A percentile compares a stretch with the other conserved stretches of the same genome.
Conservation (phyloP, 1,140 invertebrate genomes). For the Papilio helenus region DNA sequence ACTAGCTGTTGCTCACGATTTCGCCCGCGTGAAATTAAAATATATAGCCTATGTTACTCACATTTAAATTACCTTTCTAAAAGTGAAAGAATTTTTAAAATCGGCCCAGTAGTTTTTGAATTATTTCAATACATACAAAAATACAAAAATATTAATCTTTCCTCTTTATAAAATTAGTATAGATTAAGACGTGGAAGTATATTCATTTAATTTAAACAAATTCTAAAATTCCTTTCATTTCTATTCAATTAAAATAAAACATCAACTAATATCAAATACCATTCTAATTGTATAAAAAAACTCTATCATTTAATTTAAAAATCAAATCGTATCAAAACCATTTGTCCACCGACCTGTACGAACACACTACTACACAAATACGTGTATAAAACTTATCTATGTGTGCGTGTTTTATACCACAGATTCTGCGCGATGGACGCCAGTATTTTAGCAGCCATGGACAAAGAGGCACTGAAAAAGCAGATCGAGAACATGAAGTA, state of each 20-base stretch:
- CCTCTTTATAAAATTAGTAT: too few relatives aligned
- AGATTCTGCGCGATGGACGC: constrained; percentile 90
- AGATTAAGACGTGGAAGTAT: too few relatives aligned
- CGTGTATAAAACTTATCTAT: constrained; percentile 59
- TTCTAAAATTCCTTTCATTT: not conserved
- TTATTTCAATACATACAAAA: too few relatives aligned
- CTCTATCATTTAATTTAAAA: not conserved
- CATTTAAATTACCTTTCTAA: too few relatives aligned
- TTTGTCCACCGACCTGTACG: constrained; percentile 36
- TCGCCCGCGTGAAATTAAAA: too few relatives aligned
- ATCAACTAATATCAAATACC: not conserved
- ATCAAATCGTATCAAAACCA: constrained; percentile 11
- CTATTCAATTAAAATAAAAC: not conserved
- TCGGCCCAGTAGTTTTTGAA: too few relatives aligned
- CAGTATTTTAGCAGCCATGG: constrained; percentile 96
- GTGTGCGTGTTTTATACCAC: constrained; percentile 80
- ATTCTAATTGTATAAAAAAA: not conserved
- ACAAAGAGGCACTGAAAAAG: constrained; percentile 98
- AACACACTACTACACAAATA: constrained; percentile 48
- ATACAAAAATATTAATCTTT: too few relatives aligned
- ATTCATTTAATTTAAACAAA: not conserved
- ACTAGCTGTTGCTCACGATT: too few relatives aligned
- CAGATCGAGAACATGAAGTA: constrained; percentile 99
- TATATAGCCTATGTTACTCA: too few relatives aligned
- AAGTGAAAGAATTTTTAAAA: too few relatives aligned